Conservation (phyloP, 2,113 vertebrate genomes). For the Ammospiza nelsoni region DNA sequence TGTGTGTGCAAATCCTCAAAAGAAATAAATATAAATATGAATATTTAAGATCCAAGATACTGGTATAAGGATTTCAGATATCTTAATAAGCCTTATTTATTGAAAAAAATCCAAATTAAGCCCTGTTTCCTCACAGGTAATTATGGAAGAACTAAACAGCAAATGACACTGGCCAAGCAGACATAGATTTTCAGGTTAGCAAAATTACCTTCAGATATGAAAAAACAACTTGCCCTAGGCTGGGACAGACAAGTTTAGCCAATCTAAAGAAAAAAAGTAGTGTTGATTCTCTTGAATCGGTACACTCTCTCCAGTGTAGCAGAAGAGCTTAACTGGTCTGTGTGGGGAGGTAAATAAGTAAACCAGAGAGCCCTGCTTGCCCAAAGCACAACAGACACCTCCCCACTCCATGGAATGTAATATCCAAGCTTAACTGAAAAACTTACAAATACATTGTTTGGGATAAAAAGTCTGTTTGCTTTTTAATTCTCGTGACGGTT, state of each 20-base stretch:
- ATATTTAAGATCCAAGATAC: background rate
- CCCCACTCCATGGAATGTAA: background rate
- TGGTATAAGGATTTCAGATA: background rate
- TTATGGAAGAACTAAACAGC: background rate
- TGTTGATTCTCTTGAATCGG: background rate
- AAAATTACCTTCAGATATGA: background rate
- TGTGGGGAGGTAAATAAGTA: background rate
- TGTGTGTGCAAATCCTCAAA: background rate
- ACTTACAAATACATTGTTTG: background rate
- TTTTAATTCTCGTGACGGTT: conserved; percentile 14
- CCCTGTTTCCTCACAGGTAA: background rate
- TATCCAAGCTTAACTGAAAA: background rate
- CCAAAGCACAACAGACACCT: background rate
- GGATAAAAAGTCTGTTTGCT: background rate
- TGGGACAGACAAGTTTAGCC: background rate
- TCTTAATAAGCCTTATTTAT: background rate
- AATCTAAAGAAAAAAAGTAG: background rate
- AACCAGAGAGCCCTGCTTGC: background rate
- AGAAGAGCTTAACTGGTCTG: background rate
- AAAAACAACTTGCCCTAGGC: background rate
- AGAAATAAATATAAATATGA: background rate
- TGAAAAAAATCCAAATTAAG: background rate
- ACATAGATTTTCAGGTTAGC: background rate
- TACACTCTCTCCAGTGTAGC: background rate
- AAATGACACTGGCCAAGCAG: background rate